Base-by-base conservation (phyloP, 2,113 vertebrate species). In the Noturus placidus region DNA sequence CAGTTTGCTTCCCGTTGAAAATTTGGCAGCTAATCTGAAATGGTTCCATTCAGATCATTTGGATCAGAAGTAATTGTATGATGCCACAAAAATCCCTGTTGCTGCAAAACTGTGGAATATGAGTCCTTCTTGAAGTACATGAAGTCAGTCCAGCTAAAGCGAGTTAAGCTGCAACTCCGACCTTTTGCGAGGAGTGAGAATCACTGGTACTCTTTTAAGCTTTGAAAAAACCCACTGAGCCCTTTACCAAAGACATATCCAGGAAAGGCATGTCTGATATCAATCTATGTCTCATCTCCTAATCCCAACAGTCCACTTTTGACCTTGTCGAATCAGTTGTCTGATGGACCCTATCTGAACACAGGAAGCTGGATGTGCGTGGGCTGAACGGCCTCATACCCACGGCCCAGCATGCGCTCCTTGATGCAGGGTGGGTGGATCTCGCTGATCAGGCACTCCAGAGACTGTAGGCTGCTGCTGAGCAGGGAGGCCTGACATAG, bases 361-460 rank as follows among this genome's bases (percentile, higher is more conserved):
- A 98, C 94, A 0, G 98, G 98, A 87, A 99, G 94, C 91, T 97
- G 97, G 93, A 99, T 96, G 96, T 99, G 97, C 93, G 95, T 95
- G 35, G 97, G 96, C 93, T 97, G 97, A 93, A 97, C 95, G 0
- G 97, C 97, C 92, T 98, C 96, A 57, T 99, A 98, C 92, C 97
- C 97, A 42, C 97, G 97, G 92, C 98, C 98, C 94, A 99, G 94
- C 98, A 99, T 99, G 95, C 97, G 95, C 93, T 99, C 97, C 93
- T 99, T 99, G 95, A 99, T 99, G 95, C 98, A 99, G 89, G 97
- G 97, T 0, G 98, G 98, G 89, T 97, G 97, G 93, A 99, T 97
- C 94, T 98, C 97, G 27, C 97, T 98, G 96, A 99, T 98, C 95
- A 99, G 97, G 95, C 97, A 98, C 94, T 99, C 98, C 95, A 99